phyloP scores from a whole-genome alignment of 2,797 vertebrate genomes.

The Podarcis siculus region DNA sequence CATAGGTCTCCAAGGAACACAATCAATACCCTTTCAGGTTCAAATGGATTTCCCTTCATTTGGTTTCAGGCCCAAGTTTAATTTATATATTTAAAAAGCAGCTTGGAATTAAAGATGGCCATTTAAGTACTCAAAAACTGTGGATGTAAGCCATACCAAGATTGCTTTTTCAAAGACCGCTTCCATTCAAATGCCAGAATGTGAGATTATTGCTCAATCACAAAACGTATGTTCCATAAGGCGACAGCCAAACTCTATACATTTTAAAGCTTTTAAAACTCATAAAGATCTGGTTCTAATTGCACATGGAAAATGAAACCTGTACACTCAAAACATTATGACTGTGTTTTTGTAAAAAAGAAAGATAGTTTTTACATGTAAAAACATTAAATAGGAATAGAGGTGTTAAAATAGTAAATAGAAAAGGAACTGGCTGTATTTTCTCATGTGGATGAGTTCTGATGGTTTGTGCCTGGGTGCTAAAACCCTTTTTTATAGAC shows the following conservation, averaged over 20 bases:
- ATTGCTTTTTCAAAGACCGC: constrained; percentile 41
- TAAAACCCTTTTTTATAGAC: constrained; percentile 7
- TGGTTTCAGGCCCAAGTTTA: constrained; percentile 49
- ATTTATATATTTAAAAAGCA: constrained; percentile 30
- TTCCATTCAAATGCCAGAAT: constrained; percentile 29
- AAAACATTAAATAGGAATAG: constrained; percentile 46
- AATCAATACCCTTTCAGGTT: constrained; percentile 56
- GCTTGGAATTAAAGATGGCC: constrained; percentile 33
- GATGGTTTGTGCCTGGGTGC: constrained; percentile 21
- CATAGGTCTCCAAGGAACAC: constrained; percentile 35
- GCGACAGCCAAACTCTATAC: constrained; percentile 23
- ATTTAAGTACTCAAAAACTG: constrained; percentile 52
- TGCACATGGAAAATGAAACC: constrained; percentile 43
- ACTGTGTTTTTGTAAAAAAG: constrained; percentile 13
- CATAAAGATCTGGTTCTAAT: constrained; percentile 44
- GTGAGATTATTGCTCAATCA: constrained; percentile 30
- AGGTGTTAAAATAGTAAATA: constrained; percentile 48
- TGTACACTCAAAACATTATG: constrained; percentile 30
- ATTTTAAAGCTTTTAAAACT: constrained; percentile 38
- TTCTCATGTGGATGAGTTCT: constrained; percentile 12
- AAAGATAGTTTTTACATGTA: constrained; percentile 44
- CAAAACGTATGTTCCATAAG: constrained; percentile 47
- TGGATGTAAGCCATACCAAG: constrained; percentile 35
- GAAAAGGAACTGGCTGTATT: constrained; percentile 42
- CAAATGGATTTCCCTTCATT: constrained; percentile 47